phyloP scores from a whole-genome alignment of 2,113 vertebrate species.

The Ginglymostoma cirratum region DNA sequence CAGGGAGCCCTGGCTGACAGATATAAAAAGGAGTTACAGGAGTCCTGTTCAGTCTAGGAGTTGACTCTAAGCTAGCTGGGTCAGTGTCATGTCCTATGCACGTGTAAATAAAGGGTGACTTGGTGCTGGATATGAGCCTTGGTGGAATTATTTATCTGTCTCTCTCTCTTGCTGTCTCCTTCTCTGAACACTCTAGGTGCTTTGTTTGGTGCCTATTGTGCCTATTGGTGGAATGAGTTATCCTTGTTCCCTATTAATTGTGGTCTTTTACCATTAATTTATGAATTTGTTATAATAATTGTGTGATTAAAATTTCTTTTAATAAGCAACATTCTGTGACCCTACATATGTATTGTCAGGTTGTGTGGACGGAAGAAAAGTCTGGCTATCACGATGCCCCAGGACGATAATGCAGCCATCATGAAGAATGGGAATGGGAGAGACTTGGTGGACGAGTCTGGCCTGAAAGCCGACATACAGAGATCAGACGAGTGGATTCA shows the following conservation, averaged over 20 bases:
- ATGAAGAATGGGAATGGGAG: constrained; percentile 5
- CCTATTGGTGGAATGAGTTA: neutral
- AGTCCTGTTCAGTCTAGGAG: no score
- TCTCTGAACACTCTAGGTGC: no score
- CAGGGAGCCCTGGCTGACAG: no score
- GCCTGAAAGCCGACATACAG: neutral
- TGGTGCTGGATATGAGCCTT: no score
- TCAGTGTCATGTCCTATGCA: no score
- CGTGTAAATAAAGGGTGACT: no score
- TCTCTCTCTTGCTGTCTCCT: no score
- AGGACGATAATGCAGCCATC: neutral
- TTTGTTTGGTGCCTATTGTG: neutral
- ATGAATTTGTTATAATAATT: neutral
- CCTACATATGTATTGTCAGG: neutral
- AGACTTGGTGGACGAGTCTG: neutral
- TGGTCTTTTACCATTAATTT: neutral
- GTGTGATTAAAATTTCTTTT: neutral
- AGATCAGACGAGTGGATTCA: constrained; percentile 21
- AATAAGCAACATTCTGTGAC: neutral
- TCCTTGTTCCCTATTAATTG: neutral
- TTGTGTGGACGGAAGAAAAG: constrained; percentile 27
- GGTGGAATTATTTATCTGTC: no score
- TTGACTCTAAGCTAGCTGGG: no score
- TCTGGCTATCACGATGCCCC: neutral
- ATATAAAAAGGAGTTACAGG: no score